Evolutionary conservation across 2,113 vertebrate genomes (phyloP).

Genomic region (Diphyllodes magnificus): DNA sequence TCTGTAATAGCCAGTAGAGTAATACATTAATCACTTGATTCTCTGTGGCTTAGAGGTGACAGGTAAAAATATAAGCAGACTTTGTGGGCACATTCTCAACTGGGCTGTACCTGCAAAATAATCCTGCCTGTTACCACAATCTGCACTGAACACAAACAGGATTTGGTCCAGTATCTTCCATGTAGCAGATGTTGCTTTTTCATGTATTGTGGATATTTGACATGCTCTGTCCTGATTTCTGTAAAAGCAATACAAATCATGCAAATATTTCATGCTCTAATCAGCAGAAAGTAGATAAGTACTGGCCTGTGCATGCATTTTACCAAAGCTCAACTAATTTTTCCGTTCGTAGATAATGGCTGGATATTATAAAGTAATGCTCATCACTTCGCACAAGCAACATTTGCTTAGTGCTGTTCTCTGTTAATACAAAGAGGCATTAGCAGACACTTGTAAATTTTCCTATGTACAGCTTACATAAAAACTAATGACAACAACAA

Average conservation of each 20-base stretch:
- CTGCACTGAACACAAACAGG: background rate
- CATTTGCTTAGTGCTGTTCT: constrained; percentile 48
- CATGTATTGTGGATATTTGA: constrained; percentile 5
- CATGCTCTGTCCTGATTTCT: constrained; percentile 29
- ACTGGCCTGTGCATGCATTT: constrained; percentile 41
- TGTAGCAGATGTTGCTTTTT: background rate
- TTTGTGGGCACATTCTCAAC: background rate
- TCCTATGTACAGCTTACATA: constrained; percentile 47
- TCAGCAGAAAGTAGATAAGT: constrained; percentile 53
- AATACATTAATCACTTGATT: constrained; percentile 26
- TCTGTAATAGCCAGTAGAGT: background rate
- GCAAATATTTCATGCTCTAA: constrained; percentile 55
- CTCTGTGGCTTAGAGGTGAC: background rate
- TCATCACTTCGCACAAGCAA: constrained; percentile 41
- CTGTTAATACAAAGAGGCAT: constrained; percentile 60
- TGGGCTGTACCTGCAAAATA: background rate
- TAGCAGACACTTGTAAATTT: constrained; percentile 66
- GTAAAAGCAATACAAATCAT: constrained; percentile 48
- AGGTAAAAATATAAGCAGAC: background rate
- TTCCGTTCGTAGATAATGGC: constrained; percentile 58
- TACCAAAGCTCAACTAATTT: constrained; percentile 62
- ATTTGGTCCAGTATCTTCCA: background rate
- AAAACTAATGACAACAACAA: constrained; percentile 58
- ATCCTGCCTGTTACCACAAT: background rate
- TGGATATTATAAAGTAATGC: constrained; percentile 59